Base-by-base conservation (phyloP, 2,888 invertebrate genomes). In the Pycnomerus fuliginosus region DNA sequence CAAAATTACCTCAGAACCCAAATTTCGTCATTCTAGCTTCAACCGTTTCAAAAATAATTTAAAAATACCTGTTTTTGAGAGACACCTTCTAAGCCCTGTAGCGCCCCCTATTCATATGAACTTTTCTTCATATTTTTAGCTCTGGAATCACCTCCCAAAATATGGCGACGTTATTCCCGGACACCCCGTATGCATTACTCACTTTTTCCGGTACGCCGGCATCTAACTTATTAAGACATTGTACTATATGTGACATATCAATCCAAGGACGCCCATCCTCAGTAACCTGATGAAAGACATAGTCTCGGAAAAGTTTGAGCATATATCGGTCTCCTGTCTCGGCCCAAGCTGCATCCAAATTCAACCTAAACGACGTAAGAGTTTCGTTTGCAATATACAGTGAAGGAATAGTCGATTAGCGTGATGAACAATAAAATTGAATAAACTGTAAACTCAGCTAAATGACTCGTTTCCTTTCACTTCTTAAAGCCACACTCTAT, bases 321-420 rank as follows among this genome's bases (percentile, higher is more conserved):
- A 99, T 90, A 75, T 98, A 99, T 37, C 98, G 84, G 75, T 98
- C 95, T 12, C 97, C 98, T 13, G 97, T 98, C 75, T 99, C 99
- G 20, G 95, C 87, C 98, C 99, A 99, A 8, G 90, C 82, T 7
- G 87, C 82, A 72, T 98, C 97, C 80, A 93, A 75, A 70, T 92
- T 91, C 64, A 94, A 80, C 70, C 92, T 92, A 68, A 63, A 20
- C 8, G 20, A 4, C 4, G 8, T 20, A 5, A 20, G 4, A 20
- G 20, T 20, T 20, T 20, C 5, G 20, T 20, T 20, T 4, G 20
- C 8, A 20, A 20, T 20, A 5, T 8, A 20, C 20, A 20, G 20
- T 20, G 20, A 20, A 20, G 8, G 20, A 20, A 8, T 5, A 20
- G 8, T 20, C 5, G 20, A 20, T 5, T 20, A n/a, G n/a, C 15